Conservation (phyloP, 2,113 vertebrate genomes). For the Martes martes region DNA sequence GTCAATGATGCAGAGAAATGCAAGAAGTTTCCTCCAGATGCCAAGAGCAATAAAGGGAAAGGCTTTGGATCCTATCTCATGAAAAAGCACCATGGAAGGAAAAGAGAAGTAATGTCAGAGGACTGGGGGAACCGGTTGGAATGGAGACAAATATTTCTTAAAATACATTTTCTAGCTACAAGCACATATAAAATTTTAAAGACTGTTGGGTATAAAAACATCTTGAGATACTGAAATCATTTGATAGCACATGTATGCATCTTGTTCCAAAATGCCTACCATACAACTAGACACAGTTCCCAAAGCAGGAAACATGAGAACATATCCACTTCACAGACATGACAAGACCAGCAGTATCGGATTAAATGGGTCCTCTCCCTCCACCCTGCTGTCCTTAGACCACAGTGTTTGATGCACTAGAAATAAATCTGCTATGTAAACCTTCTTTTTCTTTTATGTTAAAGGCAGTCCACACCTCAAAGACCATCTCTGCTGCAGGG, state of each 20-base stretch:
- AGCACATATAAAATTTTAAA: constrained; percentile 1
- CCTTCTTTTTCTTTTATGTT: background rate
- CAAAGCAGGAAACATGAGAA: background rate
- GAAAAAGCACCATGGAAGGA: background rate
- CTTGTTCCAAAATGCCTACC: background rate
- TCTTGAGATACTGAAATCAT: background rate
- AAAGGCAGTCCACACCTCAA: background rate
- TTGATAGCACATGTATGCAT: background rate
- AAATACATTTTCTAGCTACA: constrained; percentile 26
- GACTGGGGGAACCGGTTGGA: background rate
- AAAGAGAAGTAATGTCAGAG: constrained; percentile 22
- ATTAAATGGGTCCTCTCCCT: background rate
- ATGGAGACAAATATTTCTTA: constrained; percentile 13
- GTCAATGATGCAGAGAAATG: constrained; percentile 61
- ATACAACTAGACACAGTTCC: background rate
- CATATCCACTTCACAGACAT: background rate
- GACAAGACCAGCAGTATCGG: background rate
- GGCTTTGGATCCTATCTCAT: constrained; percentile 46
- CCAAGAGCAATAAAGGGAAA: constrained; percentile 61
- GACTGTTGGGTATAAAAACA: background rate
- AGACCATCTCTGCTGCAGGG: background rate
- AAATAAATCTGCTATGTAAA: background rate
- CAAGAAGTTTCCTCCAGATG: constrained; percentile 67
- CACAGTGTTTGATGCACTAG: background rate
- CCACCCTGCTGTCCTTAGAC: background rate